Conservation (phyloP, 37 sponge, comb jelly and placozoan genomes). For the Diacarnus erythraeanus region DNA sequence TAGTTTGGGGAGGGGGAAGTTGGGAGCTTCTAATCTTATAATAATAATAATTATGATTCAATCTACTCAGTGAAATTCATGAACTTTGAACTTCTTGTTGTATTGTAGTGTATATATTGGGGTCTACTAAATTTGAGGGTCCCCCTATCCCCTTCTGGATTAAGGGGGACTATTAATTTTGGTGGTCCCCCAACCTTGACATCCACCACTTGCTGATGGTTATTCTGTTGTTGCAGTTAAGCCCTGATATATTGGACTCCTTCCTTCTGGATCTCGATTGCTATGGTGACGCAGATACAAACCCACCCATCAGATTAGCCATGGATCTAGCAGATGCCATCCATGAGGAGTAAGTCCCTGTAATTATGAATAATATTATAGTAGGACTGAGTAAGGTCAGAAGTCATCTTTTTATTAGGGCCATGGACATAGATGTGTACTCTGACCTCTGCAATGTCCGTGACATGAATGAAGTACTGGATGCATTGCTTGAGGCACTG, state of each 20-base stretch:
- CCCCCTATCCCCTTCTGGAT: no score
- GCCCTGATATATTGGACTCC: constrained; percentile 24
- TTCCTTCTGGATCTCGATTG: constrained; percentile 20
- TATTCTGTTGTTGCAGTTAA: constrained; percentile 1
- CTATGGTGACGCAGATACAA: background rate
- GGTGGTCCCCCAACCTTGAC: no score
- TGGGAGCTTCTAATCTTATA: no score
- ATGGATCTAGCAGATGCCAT: constrained; percentile 25
- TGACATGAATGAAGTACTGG: background rate
- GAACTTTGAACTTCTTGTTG: no score
- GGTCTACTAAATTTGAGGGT: no score
- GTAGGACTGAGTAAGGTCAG: background rate
- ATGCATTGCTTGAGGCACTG: constrained; percentile 4
- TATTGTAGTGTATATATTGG: no score
- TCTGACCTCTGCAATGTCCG: background rate
- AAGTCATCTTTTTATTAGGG: background rate
- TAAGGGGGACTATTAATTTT: no score
- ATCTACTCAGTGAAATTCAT: no score
- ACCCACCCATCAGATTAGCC: constrained; percentile 9
- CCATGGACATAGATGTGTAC: background rate
- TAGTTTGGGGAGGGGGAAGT: no score
- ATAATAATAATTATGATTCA: no score
- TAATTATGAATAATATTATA: background rate
- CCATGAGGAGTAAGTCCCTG: constrained; percentile 34
- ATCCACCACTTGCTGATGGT: no score